These are phyloP conservation scores for Adoxophyes honmai DNA, from an alignment of 1,140 invertebrate species.

Conservation along the genomic window DNA sequence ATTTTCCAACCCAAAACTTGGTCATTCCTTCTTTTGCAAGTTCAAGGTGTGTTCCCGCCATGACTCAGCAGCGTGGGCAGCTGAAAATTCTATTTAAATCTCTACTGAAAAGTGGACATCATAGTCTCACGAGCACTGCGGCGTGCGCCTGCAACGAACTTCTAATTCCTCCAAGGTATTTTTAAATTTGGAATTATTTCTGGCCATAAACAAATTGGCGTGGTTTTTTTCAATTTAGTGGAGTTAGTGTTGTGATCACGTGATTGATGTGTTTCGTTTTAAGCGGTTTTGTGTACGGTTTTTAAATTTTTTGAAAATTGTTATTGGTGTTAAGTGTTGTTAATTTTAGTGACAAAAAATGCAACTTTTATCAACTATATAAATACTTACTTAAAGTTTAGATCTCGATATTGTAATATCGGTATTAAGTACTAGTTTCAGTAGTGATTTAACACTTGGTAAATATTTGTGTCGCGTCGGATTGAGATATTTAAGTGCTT, in stretches of 20 bases:
- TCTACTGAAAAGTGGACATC: constrained; percentile 33
- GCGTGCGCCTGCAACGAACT: constrained; percentile 71
- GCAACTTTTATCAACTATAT: too few relatives aligned
- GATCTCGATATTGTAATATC: too few relatives aligned
- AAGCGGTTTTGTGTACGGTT: too few relatives aligned
- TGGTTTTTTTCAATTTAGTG: not conserved
- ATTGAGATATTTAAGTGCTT: constrained; percentile 32
- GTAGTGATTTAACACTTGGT: too few relatives aligned
- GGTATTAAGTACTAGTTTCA: too few relatives aligned
- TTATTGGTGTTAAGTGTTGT: too few relatives aligned
- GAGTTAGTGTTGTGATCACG: not conserved
- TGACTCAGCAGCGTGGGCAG: constrained; percentile 57
- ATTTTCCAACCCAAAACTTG: constrained; percentile 15
- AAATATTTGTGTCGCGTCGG: too few relatives aligned
- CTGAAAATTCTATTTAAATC: constrained; percentile 72
- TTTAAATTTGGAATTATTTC: constrained; percentile 22
- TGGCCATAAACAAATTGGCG: not conserved
- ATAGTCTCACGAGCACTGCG: constrained; percentile 57
- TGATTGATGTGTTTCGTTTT: too few relatives aligned
- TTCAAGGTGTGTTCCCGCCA: constrained; percentile 60
- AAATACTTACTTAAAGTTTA: too few relatives aligned
- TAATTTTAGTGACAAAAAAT: too few relatives aligned
- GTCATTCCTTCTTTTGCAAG: constrained; percentile 39
- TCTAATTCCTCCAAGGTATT: constrained; percentile 48
- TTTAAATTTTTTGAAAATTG: too few relatives aligned